Evolutionary conservation across 2,888 invertebrate species (phyloP), one percentile per base, ranked within the genome.

Genomic region (Sacculina carcini): DNA sequence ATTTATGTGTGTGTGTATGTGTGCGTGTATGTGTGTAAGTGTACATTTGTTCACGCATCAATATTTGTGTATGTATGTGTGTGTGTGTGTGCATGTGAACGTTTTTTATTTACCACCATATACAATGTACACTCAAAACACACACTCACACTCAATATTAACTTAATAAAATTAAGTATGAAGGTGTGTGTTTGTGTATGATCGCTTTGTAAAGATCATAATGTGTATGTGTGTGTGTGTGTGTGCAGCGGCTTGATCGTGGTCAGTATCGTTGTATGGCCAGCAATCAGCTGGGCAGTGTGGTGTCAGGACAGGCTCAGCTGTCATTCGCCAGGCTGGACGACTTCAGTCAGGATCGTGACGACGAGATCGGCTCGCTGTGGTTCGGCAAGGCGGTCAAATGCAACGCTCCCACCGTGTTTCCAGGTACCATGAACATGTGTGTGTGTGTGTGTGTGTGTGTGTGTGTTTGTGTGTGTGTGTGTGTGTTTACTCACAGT

Each of bases 301-400:
- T 92, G 51, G 72, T 84, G 31, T 90, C 90, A 2, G 83, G 86
- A 63, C 85, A 81, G 59, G 83, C 86, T 0, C 73, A 79, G 48
- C 67, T 94, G 5, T 79, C 84, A 42, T 92, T 90, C 67, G 92
- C 90, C 29, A 73, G 69, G 62, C 86, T 90, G 56, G 73, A 81
- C 62, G 86, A 89, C 65, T 90, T 90, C 60, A 87, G 86, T 66
- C 72, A 84, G 56, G 82, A 84, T 62, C 73, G 89, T 52, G 77
- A 86, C 0, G 70, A 75, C 40, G 89, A 89, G 66, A 72, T 72
- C 55, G 87, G 86, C 7, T 79, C 82, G 59, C 80, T 86, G 64
- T 86, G 87, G 66, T 89, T 87, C 87, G 89, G 89, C 32, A 89
- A 87, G 69, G 79, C 83, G 0, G 75, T 89, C 57, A 81, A 78